Base-by-base conservation (phyloP, 2,113 vertebrate genomes). In the Cebidichthys violaceus region DNA sequence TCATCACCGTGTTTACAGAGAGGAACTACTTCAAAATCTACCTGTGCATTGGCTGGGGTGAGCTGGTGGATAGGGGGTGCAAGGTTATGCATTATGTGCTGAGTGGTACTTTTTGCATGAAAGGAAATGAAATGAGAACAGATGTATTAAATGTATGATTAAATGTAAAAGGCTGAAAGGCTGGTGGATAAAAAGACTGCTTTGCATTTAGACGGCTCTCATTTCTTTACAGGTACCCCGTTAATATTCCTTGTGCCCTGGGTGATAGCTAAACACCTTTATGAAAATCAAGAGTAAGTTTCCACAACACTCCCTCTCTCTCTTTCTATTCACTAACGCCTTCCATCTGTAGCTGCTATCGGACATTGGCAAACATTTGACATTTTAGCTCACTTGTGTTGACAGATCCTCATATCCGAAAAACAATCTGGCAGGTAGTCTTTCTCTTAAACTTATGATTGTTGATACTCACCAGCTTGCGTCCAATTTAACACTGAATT, bases 21-120 rank as follows among this genome's bases (percentile, higher is more conserved):
- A 97, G 96, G 90, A 96, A 96, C 77, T 93, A 98, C 94, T 98
- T 99, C 91, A 95, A 96, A 61, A 95, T 99, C 77, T 99, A 99
- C 85, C 95, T 99, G 93, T 97, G 96, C 91, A 95, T 99, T 15
- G 98, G 97, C 84, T 99, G 98, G 98, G 98, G 98, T 99, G 94
- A 98, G 97, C 85, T 41, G 31, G 55, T 39, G 11, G 33, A 47
- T 1, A 35, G 71, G 0, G 22, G n/a, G 4, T 76, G 27, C 4
- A 57, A 69, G 17, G 27, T 31, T 41, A 65, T 31, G 29, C 29
- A 10, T 70, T 45, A 45, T 60, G 62, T 76, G 64, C 9, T 41
- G 18, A 17, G 20, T 55, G 27, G 47, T n/a, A 27, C 31, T 0
- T 43, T 67, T 18, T 66, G n/a, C n/a, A 50, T 10, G 22, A 66